Conservation (phyloP, 2,888 invertebrate species). For the Gastracanthus pulcherrimus region DNA sequence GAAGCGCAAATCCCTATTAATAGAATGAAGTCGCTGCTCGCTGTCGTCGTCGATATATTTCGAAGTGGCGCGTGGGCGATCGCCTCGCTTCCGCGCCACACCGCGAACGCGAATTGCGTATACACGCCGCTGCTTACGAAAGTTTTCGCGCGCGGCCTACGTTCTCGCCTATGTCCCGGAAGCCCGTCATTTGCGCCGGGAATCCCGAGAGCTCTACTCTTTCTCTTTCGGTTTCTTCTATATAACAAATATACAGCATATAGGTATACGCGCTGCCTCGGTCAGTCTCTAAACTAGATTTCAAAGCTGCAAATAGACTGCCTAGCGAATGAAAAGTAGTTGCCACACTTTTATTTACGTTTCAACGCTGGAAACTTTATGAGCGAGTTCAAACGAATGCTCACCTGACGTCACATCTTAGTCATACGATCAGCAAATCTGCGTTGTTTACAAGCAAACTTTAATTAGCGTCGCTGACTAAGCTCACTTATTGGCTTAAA, state of each 20-base stretch:
- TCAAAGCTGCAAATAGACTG: neutral
- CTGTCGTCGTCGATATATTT: constrained; percentile 5
- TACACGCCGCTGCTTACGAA: no score
- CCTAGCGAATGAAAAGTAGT: neutral
- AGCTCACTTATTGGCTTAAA: neutral
- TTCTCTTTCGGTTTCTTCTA: no score
- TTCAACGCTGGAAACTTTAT: neutral
- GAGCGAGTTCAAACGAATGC: neutral
- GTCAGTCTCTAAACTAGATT: no score
- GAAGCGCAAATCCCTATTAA: constrained; percentile 23
- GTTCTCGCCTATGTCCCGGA: neutral
- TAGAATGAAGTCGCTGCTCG: no score
- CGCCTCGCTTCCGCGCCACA: neutral
- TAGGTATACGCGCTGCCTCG: no score
- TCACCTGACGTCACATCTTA: neutral
- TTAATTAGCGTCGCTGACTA: neutral
- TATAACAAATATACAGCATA: no score
- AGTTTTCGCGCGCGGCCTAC: neutral
- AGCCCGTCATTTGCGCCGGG: neutral
- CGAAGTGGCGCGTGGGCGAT: constrained; percentile 5
- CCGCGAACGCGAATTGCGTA: neutral
- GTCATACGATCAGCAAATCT: neutral
- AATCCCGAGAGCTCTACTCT: no score
- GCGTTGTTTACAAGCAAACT: neutral
- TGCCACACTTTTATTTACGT: neutral